phyloP scores from a whole-genome alignment of 1,140 invertebrate genomes.

The Halyomorpha halys region DNA sequence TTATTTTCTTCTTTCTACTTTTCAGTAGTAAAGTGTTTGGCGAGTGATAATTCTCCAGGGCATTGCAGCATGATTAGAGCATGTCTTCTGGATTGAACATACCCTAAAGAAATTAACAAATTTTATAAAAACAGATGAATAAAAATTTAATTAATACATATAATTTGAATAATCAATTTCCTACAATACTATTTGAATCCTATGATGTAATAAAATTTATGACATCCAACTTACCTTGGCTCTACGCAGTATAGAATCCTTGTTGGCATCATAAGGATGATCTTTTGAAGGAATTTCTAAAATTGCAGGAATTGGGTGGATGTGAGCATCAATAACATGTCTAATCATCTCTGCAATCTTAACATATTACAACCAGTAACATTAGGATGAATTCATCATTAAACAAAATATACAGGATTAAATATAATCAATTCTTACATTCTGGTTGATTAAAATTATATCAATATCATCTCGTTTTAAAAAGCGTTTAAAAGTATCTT shows the following conservation, averaged over 20 bases:
- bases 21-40: no score
- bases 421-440: conserved; percentile 45
- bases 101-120: conserved; percentile 46
- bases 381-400: neutral
- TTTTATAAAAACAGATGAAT: neutral
- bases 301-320: conserved; percentile 85
- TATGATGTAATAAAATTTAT: no score
- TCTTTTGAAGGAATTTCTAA: conserved; percentile 99
- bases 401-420: conserved; percentile 6
- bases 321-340: conserved; percentile 90
- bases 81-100: conserved; percentile 77
- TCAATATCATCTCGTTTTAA: conserved; percentile 94
- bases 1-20: no score
- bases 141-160: neutral
- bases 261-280: conserved; percentile 96
- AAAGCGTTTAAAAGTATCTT: conserved; percentile 94
- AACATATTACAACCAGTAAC: neutral
- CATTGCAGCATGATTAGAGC: neutral
- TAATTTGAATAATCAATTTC: conserved; percentile 9
- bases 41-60: no score
- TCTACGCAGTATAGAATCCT: conserved; percentile 92
- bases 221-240: conserved; percentile 58
- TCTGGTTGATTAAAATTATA: conserved; percentile 98
- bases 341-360: conserved; percentile 94
- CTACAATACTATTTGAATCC: no score